Percentiles rank a stretch among this genome's conserved stretches.
Evolutionary conservation across 2,797 vertebrate species (phyloP).

Genomic region (Falco naumanni): DNA sequence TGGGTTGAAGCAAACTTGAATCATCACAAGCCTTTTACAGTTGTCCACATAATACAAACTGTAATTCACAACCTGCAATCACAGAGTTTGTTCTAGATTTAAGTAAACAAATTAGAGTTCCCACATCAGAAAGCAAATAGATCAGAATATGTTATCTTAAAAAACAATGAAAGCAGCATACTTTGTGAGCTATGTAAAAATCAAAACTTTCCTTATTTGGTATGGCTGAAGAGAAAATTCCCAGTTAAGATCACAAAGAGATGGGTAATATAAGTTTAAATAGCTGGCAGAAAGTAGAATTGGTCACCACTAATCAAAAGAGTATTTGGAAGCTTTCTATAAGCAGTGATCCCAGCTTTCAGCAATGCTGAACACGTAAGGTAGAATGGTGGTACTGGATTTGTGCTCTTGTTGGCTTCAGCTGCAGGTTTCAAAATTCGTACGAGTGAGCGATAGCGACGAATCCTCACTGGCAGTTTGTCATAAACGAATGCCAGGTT

Average conservation of each 20-base stretch:
- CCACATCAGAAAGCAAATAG: not conserved
- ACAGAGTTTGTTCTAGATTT: not conserved
- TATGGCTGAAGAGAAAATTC: not conserved
- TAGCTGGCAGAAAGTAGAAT: not conserved
- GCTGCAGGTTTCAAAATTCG: not conserved
- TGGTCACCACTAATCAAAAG: not conserved
- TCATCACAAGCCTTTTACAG: not conserved
- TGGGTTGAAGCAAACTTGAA: not conserved
- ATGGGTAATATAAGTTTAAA: not conserved
- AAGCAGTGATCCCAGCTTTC: not conserved
- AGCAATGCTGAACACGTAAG: not conserved
- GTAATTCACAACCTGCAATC: not conserved
- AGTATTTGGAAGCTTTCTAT: not conserved
- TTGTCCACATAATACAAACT: not conserved
- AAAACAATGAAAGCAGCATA: not conserved
- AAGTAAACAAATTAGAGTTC: not conserved
- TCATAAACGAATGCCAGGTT: not conserved
- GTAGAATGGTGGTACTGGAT: accelerated
- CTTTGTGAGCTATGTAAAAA: not conserved
- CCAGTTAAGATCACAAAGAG: not conserved
- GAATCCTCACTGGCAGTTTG: not conserved
- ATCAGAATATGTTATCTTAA: not conserved
- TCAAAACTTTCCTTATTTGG: not conserved
- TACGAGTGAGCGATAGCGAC: not conserved
- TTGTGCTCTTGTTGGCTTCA: not conserved